phyloP scores from a whole-genome alignment of 1,140 invertebrate genomes.

The Muscidifurax raptorellus region DNA sequence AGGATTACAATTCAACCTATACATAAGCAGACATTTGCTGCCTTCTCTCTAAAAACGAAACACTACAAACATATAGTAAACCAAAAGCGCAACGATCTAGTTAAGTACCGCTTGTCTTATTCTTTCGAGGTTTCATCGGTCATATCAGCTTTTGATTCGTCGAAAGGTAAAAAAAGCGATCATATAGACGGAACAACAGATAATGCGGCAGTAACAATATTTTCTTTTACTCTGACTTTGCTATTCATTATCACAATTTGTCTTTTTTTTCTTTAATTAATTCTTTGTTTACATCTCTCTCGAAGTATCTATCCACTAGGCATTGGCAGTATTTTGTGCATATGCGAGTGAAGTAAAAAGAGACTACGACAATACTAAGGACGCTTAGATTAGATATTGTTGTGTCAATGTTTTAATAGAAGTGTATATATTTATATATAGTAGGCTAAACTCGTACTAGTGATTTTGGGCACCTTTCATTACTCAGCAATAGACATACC shows the following conservation, averaged over 20 bases:
- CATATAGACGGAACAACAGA: conserved; percentile 13
- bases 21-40: not conserved
- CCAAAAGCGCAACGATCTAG: not conserved
- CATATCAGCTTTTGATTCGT: conserved; percentile 20
- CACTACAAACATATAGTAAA: not conserved
- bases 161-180: conserved; percentile 39
- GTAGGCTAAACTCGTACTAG: conserved; percentile 25
- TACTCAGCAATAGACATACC: conserved; percentile 2
- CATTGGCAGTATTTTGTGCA: conserved; percentile 51
- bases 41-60: conserved; percentile 8
- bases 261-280: conserved; percentile 23
- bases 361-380: conserved; percentile 28
- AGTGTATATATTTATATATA: conserved; percentile 11
- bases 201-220: conserved; percentile 43
- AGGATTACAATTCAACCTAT: conserved; percentile 1
- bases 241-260: conserved; percentile 47
- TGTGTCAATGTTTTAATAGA: conserved; percentile 23
- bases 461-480: conserved; percentile 40
- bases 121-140: not conserved
- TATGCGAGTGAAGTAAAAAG: conserved; percentile 41
- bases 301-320: conserved; percentile 20
- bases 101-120: conserved; percentile 32
- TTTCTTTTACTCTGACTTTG: conserved; percentile 27
- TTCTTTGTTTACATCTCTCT: conserved; percentile 8
- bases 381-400: conserved; percentile 25